Evolutionary conservation across 92 coral and sea anemone species (phyloP).

Genomic region (Micromussa lordhowensis): DNA sequence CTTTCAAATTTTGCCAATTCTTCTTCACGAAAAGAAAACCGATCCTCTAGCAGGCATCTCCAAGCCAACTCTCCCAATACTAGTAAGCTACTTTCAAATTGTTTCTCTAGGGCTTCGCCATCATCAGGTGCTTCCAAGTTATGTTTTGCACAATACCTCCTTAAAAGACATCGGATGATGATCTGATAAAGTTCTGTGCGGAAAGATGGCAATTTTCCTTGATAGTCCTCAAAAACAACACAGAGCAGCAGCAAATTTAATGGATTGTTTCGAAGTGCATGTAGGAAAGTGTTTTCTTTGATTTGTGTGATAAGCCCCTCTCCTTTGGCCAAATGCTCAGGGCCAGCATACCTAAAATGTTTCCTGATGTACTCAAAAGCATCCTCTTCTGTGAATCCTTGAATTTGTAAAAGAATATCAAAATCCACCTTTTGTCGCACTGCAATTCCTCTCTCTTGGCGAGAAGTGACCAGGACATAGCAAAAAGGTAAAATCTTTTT

Average conservation of each 20-base stretch:
- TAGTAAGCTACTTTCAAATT: not conserved
- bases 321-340: not conserved
- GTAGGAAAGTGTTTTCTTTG: not conserved
- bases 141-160: not conserved
- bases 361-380: slow-evolving; percentile 12
- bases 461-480: not conserved
- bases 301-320: not conserved
- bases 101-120: not conserved
- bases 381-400: not conserved
- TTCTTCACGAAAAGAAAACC: slow-evolving; percentile 1
- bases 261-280: not conserved
- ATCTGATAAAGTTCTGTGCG: slow-evolving; percentile 5
- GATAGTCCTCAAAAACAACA: slow-evolving; percentile 8
- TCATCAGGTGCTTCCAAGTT: not conserved
- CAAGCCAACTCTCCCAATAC: slow-evolving; percentile 5
- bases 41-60: not conserved
- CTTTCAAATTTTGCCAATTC: slow-evolving; percentile 11
- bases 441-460: slow-evolving; percentile 4
- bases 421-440: not conserved
- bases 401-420: not conserved
- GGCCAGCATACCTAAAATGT: not conserved
- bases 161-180: slow-evolving; percentile 1
- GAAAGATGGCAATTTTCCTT: not conserved
- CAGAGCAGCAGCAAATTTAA: not conserved
- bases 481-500: not conserved